These are phyloP conservation scores for Pithys albifrons DNA, from an alignment of 2,113 vertebrate species.

Conservation along the genomic window DNA sequence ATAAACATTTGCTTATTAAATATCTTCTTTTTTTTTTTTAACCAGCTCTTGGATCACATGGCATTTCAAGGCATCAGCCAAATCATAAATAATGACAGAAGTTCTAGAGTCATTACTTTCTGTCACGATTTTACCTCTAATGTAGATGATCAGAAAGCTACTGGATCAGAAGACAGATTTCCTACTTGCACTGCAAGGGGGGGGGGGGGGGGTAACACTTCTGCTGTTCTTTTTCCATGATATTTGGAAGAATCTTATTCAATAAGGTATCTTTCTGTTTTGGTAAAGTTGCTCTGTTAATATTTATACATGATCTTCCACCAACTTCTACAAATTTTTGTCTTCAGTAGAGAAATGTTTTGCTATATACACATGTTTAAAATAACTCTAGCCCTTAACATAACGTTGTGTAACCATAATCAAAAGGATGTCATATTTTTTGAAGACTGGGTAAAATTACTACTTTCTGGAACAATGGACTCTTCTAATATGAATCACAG, in stretches of 20 bases:
- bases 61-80: not conserved
- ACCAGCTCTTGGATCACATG: not conserved
- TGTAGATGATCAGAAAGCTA: not conserved
- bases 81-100: not conserved
- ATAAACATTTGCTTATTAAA: constrained; percentile 20
- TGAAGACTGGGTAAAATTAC: not conserved
- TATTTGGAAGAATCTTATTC: not conserved
- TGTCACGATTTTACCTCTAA: not conserved
- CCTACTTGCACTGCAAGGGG: not conserved
- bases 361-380: not conserved
- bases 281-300: not conserved
- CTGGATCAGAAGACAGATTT: not conserved
- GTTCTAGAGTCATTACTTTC: not conserved
- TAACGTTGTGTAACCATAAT: not conserved
- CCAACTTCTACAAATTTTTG: not conserved
- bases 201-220: not conserved
- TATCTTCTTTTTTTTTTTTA: not conserved
- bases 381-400: not conserved
- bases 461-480: not conserved
- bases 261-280: not conserved
- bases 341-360: not conserved
- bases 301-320: not conserved
- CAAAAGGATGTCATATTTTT: not conserved
- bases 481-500: not conserved
- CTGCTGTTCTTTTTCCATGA: not conserved